Evolutionary conservation across 2,113 vertebrate species (phyloP).

Genomic region (Micronisus gabar): DNA sequence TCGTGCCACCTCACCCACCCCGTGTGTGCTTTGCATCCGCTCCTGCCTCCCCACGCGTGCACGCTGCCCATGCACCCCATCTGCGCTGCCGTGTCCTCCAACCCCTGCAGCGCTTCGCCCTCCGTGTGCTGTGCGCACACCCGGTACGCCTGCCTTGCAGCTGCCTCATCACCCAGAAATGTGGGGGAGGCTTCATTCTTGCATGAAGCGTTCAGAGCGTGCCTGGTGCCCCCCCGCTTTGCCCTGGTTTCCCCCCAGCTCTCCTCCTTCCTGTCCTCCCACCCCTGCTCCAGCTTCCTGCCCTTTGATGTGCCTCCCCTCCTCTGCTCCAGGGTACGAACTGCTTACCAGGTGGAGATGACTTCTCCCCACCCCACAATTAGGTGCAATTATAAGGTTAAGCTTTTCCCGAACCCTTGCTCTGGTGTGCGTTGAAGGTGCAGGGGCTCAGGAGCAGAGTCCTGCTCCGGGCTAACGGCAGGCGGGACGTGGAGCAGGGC

Average conservation of each 20-base stretch:
- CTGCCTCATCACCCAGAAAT: background rate
- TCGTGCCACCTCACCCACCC: background rate
- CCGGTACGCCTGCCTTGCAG: background rate
- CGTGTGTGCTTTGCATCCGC: fast-evolving
- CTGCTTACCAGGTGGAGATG: background rate
- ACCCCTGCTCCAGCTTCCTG: background rate
- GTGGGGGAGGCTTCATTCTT: background rate
- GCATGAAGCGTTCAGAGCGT: background rate
- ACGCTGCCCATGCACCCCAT: fast-evolving
- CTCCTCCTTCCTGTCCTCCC: background rate
- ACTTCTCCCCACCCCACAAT: background rate
- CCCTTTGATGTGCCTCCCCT: slow-evolving; percentile 21
- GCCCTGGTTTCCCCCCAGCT: background rate
- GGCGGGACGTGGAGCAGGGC: background rate
- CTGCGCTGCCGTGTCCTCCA: fast-evolving
- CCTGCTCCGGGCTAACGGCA: fast-evolving
- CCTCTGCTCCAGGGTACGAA: background rate
- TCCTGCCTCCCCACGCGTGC: fast-evolving
- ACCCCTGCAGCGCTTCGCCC: background rate
- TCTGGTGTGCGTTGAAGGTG: background rate
- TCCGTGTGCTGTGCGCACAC: background rate
- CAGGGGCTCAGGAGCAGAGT: fast-evolving
- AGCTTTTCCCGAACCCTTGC: background rate
- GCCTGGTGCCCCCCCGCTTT: background rate
- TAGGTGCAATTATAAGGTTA: background rate